A percentile compares a stretch with the other conserved stretches of the same genome.
These are phyloP conservation scores for Drosophila melanica DNA, from an alignment of 1,140 invertebrate species.

Conservation along the genomic window DNA sequence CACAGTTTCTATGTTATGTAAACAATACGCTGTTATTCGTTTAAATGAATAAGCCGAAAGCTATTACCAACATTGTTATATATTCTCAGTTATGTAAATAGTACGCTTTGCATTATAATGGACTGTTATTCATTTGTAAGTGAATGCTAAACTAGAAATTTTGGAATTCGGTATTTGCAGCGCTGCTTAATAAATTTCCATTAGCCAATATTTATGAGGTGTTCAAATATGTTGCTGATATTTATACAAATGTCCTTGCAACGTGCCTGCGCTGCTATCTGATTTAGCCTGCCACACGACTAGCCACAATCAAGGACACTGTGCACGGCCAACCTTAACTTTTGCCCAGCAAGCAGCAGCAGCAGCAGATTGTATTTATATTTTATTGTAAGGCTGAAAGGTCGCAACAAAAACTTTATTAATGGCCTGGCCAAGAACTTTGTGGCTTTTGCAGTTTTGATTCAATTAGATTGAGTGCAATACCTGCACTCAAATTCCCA, in stretches of 20 bases:
- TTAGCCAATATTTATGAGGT: too few species aligned
- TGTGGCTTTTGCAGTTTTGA: conserved; percentile 36
- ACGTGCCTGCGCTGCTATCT: not conserved
- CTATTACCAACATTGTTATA: not conserved
- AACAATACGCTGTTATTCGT: too few species aligned
- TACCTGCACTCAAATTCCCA: conserved; percentile 6
- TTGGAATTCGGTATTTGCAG: too few species aligned
- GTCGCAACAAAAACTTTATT: conserved; percentile 31
- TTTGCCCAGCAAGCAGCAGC: conserved; percentile 6
- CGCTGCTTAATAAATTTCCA: too few species aligned
- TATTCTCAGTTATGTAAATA: too few species aligned
- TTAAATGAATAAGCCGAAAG: too few species aligned
- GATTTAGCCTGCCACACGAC: not conserved
- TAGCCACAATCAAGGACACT: not conserved
- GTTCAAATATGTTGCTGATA: too few species aligned
- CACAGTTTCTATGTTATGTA: too few species aligned
- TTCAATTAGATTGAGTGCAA: conserved; percentile 60
- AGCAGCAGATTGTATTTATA: conserved; percentile 14
- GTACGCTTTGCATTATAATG: not conserved
- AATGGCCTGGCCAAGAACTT: conserved; percentile 34
- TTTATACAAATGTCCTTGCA: too few species aligned
- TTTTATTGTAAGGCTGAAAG: not conserved
- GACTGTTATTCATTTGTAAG: not conserved
- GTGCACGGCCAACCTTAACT: not conserved
- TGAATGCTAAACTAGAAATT: too few species aligned